Conservation (phyloP, 2,888 invertebrate genomes). For the Xestia c-nigrum region DNA sequence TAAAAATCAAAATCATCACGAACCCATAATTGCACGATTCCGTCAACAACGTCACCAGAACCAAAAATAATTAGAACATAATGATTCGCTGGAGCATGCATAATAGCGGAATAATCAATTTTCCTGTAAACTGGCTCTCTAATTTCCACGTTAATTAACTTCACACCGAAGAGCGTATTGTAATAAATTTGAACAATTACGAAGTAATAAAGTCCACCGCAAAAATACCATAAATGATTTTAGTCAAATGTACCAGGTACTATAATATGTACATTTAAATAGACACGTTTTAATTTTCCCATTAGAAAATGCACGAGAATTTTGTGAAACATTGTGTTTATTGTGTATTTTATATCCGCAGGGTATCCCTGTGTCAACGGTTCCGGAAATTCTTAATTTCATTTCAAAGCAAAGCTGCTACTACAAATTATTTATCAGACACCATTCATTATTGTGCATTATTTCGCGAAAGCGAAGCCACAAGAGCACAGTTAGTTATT, state of each 20-base stretch:
- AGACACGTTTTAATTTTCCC: not conserved
- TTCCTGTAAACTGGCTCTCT: conserved; percentile 17
- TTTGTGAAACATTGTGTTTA: not conserved
- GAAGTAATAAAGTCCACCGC: conserved; percentile 5
- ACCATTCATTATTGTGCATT: no score
- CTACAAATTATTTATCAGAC: no score
- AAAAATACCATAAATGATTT: conserved; percentile 11
- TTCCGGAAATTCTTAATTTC: not conserved
- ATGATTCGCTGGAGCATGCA: conserved; percentile 3
- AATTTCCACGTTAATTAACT: conserved; percentile 45
- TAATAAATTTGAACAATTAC: conserved; percentile 30
- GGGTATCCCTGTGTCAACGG: not conserved
- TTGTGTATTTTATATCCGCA: no score
- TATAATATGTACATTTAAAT: not conserved
- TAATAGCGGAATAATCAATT: conserved; percentile 33
- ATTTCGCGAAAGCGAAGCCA: no score
- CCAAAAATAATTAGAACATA: not conserved
- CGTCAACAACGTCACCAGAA: not conserved
- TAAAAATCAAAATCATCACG: not conserved
- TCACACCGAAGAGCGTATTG: conserved; percentile 15
- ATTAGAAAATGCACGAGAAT: not conserved
- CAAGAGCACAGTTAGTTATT: no score
- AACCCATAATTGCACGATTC: not conserved
- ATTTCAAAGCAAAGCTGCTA: no score
- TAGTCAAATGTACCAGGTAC: not conserved